Percentiles rank a stretch among this genome's conserved stretches.
These are phyloP conservation scores for Aleiodes testaceus DNA, from an alignment of 2,888 invertebrate species.

Conservation along the genomic window DNA sequence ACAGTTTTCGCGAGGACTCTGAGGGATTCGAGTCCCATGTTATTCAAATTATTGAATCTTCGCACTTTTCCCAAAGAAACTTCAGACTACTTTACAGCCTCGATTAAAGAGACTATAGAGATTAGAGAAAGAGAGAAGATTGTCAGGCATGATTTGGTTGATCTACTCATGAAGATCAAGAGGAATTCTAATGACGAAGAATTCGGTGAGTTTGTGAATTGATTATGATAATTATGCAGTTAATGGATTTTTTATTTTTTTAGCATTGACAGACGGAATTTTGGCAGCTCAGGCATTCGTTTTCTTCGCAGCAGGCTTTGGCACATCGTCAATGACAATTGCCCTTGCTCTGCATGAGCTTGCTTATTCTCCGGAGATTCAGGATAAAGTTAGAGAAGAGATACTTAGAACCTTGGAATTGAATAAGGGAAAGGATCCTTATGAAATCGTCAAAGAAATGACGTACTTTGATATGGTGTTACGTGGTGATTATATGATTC, in stretches of 20 bases:
- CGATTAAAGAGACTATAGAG: conserved; percentile 64
- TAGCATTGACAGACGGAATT: conserved; percentile 64
- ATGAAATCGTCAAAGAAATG: conserved; percentile 68
- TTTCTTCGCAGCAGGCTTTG: conserved; percentile 73
- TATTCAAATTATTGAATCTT: conserved; percentile 44
- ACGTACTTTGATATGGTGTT: conserved; percentile 19
- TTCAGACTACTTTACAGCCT: conserved; percentile 59
- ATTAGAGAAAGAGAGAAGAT: conserved; percentile 68
- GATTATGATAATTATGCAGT: too few relatives aligned
- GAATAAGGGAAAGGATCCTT: conserved; percentile 63
- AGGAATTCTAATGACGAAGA: neutral
- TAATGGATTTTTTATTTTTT: too few relatives aligned
- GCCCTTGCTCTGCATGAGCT: conserved; percentile 70
- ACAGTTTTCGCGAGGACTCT: conserved; percentile 40
- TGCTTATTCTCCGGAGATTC: conserved; percentile 69
- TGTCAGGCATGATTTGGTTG: conserved; percentile 71
- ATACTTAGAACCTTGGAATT: conserved; percentile 59
- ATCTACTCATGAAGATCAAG: conserved; percentile 68
- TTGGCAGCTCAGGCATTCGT: conserved; percentile 71
- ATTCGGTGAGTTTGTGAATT: conserved; percentile 13
- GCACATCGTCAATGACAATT: conserved; percentile 72
- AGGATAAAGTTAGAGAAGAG: conserved; percentile 68
- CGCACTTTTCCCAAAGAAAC: too few relatives aligned
- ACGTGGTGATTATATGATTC: neutral
- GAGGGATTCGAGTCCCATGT: conserved; percentile 46